These are phyloP conservation scores for Pimephales promelas DNA, from an alignment of 2,113 vertebrate genomes.

Conservation along the genomic window DNA sequence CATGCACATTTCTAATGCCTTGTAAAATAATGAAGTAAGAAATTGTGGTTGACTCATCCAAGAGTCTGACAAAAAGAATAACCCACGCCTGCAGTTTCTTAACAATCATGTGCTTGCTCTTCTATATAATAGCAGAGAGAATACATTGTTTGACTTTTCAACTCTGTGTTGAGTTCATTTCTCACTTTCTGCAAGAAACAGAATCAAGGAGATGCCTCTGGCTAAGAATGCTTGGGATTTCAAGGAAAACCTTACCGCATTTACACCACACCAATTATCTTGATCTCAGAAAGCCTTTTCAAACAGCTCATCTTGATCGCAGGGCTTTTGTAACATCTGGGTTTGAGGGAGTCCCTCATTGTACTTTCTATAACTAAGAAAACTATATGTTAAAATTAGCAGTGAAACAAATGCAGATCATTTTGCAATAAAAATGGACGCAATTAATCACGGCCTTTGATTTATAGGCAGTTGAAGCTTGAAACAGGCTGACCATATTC, in stretches of 20 bases:
- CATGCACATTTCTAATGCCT: background rate
- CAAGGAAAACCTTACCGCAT: background rate
- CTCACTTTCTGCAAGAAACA: background rate
- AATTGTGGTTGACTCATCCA: constrained; percentile 15
- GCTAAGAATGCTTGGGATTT: background rate
- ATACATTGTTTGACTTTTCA: background rate
- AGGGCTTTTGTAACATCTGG: background rate
- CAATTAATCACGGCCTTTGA: background rate
- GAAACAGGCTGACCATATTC: background rate
- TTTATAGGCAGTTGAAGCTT: background rate
- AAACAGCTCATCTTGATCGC: background rate
- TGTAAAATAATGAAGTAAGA: constrained; percentile 1
- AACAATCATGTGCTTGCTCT: constrained; percentile 23
- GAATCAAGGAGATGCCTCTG: background rate
- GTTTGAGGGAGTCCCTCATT: background rate
- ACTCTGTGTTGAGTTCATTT: background rate
- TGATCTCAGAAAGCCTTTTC: background rate
- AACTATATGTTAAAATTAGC: background rate
- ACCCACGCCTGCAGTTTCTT: constrained; percentile 21
- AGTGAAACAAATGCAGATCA: background rate
- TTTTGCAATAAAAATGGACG: background rate
- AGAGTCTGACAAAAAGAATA: constrained; percentile 3
- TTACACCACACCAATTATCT: constrained; percentile 1
- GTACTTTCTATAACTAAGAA: background rate
- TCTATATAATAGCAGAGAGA: background rate